Evolutionary conservation across 2,888 invertebrate genomes (phyloP), one percentile per base, ranked within the genome.

Genomic region (Hipparchia sbordonii): DNA sequence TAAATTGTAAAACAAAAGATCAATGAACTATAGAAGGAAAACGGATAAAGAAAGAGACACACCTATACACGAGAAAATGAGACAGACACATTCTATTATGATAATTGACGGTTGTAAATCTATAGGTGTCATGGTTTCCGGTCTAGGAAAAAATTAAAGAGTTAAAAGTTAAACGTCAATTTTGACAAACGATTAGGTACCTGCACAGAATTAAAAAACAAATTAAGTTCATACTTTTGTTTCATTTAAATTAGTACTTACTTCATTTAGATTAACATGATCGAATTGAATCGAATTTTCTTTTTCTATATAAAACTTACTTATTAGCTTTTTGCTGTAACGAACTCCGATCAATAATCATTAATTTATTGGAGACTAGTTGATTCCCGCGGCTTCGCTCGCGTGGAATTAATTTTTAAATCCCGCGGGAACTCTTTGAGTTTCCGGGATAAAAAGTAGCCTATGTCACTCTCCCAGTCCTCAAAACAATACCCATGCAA

Each of bases 101-200:
- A 85, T 88, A 90, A 90, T 89, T 86, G 83, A 88, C 85, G 88
- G 89, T 83, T 87, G 83, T 88, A 88, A 90, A 89, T 89, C 84
- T 81, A 77, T 77, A 87, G 87, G 90, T 88, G 89, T 88, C 88
- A 87, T 85, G 86, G 87, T 87, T 90, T 90, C 88, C 89, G 89
- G 89, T 88, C 79, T 81, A 75, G 78, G 67, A 82, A 82, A 82
- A 48, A 83, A 85, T 82, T 81, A 78, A 81, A 83, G 80, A 70
- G 67, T 51, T 73, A 71, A 74, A 76, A 72, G 62, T 77, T 68
- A 74, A 70, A 77, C 73, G 77, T 77, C 77, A 73, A 76, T 76
- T 70, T 75, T 77, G 77, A 77, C 76, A 72, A 75, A 77, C 71
- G 74, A 76, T 54, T 71, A 57, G 33, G 33, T 39, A 39, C 23